These are phyloP conservation scores for Silurus meridionalis DNA, from an alignment of 2,113 vertebrate genomes.

Conservation along the genomic window DNA sequence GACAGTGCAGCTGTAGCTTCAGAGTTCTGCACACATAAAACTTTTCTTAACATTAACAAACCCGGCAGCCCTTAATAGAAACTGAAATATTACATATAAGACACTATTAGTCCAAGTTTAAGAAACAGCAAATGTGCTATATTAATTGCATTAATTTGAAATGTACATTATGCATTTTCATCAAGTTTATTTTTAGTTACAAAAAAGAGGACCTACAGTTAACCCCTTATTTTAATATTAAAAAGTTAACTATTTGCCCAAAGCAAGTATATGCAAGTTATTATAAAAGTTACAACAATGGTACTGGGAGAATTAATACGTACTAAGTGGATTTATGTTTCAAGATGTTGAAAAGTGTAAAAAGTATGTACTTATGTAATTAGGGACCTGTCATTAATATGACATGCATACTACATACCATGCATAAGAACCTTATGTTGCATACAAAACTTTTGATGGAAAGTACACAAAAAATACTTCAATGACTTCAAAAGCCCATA, in stretches of 20 bases:
- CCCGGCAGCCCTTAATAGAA: background rate
- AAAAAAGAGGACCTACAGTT: background rate
- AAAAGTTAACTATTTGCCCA: background rate
- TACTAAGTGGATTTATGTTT: background rate
- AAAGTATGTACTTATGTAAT: background rate
- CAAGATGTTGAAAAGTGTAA: background rate
- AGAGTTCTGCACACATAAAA: constrained; percentile 46
- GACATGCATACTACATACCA: background rate
- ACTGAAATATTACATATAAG: background rate
- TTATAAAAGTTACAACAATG: background rate
- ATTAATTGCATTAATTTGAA: background rate
- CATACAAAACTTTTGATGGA: background rate
- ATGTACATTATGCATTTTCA: background rate
- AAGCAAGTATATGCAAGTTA: background rate
- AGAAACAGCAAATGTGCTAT: background rate
- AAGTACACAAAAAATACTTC: background rate
- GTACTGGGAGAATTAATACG: background rate
- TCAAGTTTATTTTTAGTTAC: background rate
- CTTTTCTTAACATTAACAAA: constrained; percentile 35
- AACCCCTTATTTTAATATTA: background rate
- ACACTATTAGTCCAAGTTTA: background rate
- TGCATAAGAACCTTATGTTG: background rate
- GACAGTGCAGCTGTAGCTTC: constrained; percentile 55
- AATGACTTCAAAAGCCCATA: background rate
- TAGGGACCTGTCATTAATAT: background rate